These are phyloP conservation scores for Zelostemma sp. DNA, from an alignment of 1,140 invertebrate genomes.

Conservation along the genomic window DNA sequence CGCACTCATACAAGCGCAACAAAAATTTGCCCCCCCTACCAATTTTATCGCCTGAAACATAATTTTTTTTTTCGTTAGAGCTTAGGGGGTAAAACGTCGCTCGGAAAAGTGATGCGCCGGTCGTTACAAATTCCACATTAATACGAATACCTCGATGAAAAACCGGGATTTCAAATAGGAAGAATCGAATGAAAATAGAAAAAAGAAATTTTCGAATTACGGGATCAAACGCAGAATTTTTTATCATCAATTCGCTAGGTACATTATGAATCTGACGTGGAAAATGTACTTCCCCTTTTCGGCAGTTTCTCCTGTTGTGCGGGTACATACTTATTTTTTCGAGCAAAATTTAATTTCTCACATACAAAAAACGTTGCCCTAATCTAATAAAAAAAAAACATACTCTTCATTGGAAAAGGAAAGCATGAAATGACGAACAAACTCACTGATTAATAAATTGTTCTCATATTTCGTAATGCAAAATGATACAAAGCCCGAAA, in stretches of 20 bases:
- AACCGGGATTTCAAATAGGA: conserved; percentile 12
- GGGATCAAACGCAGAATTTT: too few relatives aligned
- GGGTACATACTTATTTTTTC: too few relatives aligned
- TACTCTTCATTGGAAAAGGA: not conserved
- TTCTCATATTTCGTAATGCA: not conserved
- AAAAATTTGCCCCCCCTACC: conserved; percentile 62
- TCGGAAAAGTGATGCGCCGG: conserved; percentile 11
- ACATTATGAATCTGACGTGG: not conserved
- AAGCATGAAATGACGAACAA: not conserved
- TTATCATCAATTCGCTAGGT: too few relatives aligned
- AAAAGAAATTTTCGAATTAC: conserved; percentile 16
- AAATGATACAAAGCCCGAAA: not conserved
- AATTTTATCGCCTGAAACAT: conserved; percentile 67
- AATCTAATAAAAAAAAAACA: not conserved
- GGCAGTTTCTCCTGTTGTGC: conserved; percentile 10
- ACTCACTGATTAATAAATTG: not conserved
- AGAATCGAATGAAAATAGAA: too few relatives aligned
- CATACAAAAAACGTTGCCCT: not conserved
- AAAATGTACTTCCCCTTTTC: conserved; percentile 11
- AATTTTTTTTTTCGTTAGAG: conserved; percentile 43
- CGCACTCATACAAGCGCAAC: conserved; percentile 58
- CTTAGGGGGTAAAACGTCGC: too few relatives aligned
- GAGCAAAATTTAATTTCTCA: too few relatives aligned
- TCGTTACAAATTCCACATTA: conserved; percentile 46
- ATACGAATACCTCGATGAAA: conserved; percentile 12